Evolutionary conservation across 2,797 vertebrate genomes (phyloP).

Genomic region (Microctenopoma stevenorrisi): DNA sequence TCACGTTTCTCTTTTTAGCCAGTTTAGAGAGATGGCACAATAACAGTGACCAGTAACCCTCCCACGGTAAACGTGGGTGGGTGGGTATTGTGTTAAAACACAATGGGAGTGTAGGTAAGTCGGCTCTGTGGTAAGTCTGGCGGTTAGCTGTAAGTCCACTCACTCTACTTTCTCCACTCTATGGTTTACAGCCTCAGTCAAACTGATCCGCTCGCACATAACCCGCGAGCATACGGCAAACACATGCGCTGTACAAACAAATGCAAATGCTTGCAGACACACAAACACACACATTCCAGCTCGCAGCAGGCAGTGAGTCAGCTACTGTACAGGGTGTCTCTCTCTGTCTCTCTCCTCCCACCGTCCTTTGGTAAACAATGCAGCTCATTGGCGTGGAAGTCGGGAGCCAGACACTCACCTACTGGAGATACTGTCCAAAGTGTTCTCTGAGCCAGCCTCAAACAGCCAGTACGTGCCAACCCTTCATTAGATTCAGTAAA

Average conservation of each 20-base stretch:
- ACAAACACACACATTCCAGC: slow-evolving; percentile 38
- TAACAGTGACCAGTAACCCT: background rate
- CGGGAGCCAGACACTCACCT: slow-evolving; percentile 72
- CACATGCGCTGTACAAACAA: slow-evolving; percentile 26
- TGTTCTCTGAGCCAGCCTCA: slow-evolving; percentile 69
- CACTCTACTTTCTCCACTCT: slow-evolving; percentile 27
- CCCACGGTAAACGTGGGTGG: background rate
- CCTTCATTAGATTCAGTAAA: slow-evolving; percentile 76
- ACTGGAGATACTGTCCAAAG: slow-evolving; percentile 66
- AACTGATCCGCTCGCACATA: background rate
- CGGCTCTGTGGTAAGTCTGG: slow-evolving; percentile 24
- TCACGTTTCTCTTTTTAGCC: background rate
- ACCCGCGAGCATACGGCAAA: background rate
- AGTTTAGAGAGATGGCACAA: background rate
- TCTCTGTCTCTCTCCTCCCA: slow-evolving; percentile 42
- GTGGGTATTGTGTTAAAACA: background rate
- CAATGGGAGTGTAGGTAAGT: background rate
- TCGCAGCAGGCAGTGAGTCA: slow-evolving; percentile 54
- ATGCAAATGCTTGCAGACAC: slow-evolving; percentile 42
- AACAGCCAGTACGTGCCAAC: slow-evolving; percentile 68
- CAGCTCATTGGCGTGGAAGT: slow-evolving; percentile 58
- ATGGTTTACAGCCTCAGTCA: slow-evolving; percentile 21
- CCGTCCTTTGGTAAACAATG: slow-evolving; percentile 67
- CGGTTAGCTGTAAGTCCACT: slow-evolving; percentile 20
- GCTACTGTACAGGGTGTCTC: slow-evolving; percentile 58